Base-by-base conservation (phyloP, 1,140 invertebrate genomes). In the Platyura marginata region DNA sequence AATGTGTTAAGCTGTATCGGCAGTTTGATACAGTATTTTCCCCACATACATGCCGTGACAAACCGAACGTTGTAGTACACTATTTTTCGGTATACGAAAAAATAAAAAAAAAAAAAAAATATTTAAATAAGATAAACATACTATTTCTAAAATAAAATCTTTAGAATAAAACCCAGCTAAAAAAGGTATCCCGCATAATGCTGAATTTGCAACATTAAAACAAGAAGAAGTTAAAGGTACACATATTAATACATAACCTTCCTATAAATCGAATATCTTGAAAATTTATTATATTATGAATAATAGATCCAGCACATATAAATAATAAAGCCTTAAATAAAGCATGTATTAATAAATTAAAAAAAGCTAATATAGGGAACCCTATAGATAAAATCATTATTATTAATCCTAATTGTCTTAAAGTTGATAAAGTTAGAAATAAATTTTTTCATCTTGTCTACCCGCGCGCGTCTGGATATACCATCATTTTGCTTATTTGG, bases 381-480 rank as follows among this genome's bases (percentile, higher is more conserved):
- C 53, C 56, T 51, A 70, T 54, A 8, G 59, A 56, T 52, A 75
- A 63, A 59, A 64, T 64, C 56, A 66, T 64, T 57, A 76, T 71
- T 67, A 76, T 77, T 57, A 77, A 64, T 0, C 72, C 69, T 59
- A 77, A 63, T 51, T 78, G 72, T 11, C 71, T 74, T 59, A 79
- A 67, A 41, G 75, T 79, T 8, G 77, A 79, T 47, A 75, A 63
- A 57, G 75, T 75, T n/a, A n/a, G n/a, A n/a, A 76, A 79, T 75
- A 71, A 76, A 71, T 65, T 74, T 76, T 59, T 75, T 75, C 52
- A 76, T n/a, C n/a, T n/a, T n/a, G n/a, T n/a, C n/a, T n/a, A n/a
- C n/a, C n/a, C n/a, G n/a, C n/a, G n/a, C n/a, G n/a, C n/a, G n/a
- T n/a, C n/a, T n/a, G n/a, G n/a, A n/a, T n/a, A n/a, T n/a, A n/a